A percentile compares a stretch with the other conserved stretches of the same genome.
Conservation (phyloP, 2,113 vertebrate species). For the Pelecanus crispus region DNA sequence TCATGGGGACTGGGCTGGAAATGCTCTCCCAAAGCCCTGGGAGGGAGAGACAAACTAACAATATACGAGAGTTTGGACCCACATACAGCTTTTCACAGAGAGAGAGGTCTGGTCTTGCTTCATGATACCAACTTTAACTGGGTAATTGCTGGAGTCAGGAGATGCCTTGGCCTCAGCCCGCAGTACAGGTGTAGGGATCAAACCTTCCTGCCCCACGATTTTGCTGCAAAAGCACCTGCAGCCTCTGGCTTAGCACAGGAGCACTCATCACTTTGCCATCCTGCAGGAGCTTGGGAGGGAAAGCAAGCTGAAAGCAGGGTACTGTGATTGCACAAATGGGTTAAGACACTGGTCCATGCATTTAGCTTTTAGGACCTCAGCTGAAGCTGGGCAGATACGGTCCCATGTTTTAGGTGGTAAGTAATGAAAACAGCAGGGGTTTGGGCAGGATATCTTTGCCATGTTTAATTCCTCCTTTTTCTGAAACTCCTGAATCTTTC, state of each 20-base stretch:
- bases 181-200: not conserved
- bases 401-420: not conserved
- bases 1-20: not conserved
- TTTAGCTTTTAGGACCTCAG: not conserved
- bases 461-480: not conserved
- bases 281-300: not conserved
- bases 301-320: not conserved
- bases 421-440: not conserved
- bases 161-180: not conserved
- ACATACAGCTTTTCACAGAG: not conserved
- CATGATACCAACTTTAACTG: not conserved
- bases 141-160: not conserved
- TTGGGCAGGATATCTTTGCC: not conserved
- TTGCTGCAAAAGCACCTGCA: not conserved
- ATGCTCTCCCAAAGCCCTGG: not conserved
- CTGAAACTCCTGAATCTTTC: not conserved
- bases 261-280: not conserved
- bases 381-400: not conserved
- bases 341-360: not conserved
- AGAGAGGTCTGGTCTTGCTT: not conserved
- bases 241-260: not conserved
- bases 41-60: not conserved
- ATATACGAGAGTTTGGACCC: rapidly evolving
- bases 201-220: not conserved
- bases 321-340: rapidly evolving